Conservation (phyloP, 2,113 vertebrate genomes). For the Lamprologus speciosus region DNA sequence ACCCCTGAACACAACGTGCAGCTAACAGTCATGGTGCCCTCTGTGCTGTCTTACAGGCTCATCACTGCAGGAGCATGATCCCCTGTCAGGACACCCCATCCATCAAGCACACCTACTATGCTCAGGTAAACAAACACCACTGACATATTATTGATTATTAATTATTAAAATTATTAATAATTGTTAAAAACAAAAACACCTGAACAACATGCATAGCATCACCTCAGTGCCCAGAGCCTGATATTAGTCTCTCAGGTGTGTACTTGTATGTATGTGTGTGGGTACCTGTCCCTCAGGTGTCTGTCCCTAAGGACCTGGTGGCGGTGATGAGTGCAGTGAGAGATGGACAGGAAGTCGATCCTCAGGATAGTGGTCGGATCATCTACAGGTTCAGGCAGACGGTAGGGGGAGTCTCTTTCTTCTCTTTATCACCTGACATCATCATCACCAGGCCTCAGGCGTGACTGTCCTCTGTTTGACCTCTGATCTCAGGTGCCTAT, state of each 20-base stretch:
- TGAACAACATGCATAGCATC: neutral
- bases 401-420: slow-evolving; percentile 13
- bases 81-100: slow-evolving; percentile 94
- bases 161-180: neutral
- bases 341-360: slow-evolving; percentile 81
- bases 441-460: neutral
- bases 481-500: slow-evolving; percentile 80
- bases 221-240: neutral
- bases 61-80: slow-evolving; percentile 89
- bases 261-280: neutral
- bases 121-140: slow-evolving; percentile 73
- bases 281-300: slow-evolving; percentile 33
- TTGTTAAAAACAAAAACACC: neutral
- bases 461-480: neutral
- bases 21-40: fast-evolving
- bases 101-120: slow-evolving; percentile 90
- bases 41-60: slow-evolving; percentile 71
- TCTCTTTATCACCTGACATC: neutral
- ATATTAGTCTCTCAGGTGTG: neutral
- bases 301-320: slow-evolving; percentile 88
- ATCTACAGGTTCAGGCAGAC: slow-evolving; percentile 86
- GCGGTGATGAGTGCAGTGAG: slow-evolving; percentile 89
- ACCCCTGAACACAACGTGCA: neutral
- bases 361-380: slow-evolving; percentile 70
- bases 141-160: neutral